A percentile compares a stretch with the other conserved stretches of the same genome.
Conservation (phyloP, 2,113 vertebrate genomes). For the Corythoichthys haematopterus region DNA sequence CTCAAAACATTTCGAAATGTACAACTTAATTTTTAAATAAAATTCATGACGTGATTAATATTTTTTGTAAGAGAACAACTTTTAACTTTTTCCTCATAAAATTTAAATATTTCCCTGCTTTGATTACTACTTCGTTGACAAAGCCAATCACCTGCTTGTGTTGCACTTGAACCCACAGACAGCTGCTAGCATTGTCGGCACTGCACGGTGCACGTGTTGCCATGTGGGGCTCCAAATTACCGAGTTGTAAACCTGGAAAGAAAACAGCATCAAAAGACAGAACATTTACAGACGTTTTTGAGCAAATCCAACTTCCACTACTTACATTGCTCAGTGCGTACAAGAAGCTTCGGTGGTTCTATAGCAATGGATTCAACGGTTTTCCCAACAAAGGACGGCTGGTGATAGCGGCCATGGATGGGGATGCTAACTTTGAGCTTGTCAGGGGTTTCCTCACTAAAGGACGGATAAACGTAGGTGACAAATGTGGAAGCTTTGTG, state of each 20-base stretch:
- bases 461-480: slow-evolving; percentile 71
- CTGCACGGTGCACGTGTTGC: slow-evolving; percentile 62
- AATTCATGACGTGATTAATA: no score
- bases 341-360: slow-evolving; percentile 73
- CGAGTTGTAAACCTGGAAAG: slow-evolving; percentile 58
- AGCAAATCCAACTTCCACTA: background rate
- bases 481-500: slow-evolving; percentile 71
- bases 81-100: background rate
- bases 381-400: slow-evolving; percentile 56
- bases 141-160: slow-evolving; percentile 44
- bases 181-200: slow-evolving; percentile 58
- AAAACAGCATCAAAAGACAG: slow-evolving; percentile 4
- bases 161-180: slow-evolving; percentile 64
- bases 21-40: no score
- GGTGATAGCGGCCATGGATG: slow-evolving; percentile 84
- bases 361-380: slow-evolving; percentile 55
- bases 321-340: slow-evolving; percentile 60
- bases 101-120: background rate
- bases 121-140: no score
- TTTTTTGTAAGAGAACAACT: background rate
- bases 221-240: slow-evolving; percentile 41
- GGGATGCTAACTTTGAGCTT: slow-evolving; percentile 71
- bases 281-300: background rate
- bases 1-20: no score
- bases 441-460: slow-evolving; percentile 33